Conservation (phyloP, 2,113 vertebrate species). For the Acrocephalus arundinaceus region DNA sequence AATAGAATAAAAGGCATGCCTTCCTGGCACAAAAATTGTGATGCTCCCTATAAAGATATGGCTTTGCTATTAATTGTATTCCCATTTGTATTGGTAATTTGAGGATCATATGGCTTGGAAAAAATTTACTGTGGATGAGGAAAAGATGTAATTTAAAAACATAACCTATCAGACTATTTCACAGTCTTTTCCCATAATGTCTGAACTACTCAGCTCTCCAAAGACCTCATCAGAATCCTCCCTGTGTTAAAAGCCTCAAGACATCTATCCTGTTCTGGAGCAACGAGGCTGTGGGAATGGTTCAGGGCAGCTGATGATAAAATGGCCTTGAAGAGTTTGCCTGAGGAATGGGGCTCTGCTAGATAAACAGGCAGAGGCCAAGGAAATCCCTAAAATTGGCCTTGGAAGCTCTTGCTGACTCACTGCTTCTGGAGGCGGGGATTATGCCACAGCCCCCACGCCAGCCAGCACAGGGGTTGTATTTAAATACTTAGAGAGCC, state of each 20-base stretch:
- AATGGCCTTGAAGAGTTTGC: not conserved
- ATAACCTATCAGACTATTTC: not conserved
- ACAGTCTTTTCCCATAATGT: not conserved
- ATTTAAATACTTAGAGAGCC: not conserved
- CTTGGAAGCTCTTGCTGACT: not conserved
- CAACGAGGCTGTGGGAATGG: not conserved
- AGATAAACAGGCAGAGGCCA: not conserved
- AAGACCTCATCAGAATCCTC: not conserved
- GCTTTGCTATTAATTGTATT: not conserved
- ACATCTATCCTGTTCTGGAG: not conserved
- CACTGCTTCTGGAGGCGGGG: not conserved
- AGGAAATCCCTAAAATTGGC: not conserved
- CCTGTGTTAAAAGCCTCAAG: not conserved
- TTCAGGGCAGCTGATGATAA: not conserved
- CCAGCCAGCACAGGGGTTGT: not conserved
- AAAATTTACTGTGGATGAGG: slow-evolving; percentile 21
- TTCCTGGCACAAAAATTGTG: slow-evolving; percentile 3
- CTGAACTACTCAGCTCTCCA: not conserved
- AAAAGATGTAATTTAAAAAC: slow-evolving; percentile 33
- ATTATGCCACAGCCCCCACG: not conserved
- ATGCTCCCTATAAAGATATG: not conserved
- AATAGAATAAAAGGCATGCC: slow-evolving; percentile 29
- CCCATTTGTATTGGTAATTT: not conserved
- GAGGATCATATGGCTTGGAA: slow-evolving; percentile 26
- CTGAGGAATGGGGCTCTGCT: not conserved